phyloP scores from a whole-genome alignment of 2,113 vertebrate species.

The Upupa epops region DNA sequence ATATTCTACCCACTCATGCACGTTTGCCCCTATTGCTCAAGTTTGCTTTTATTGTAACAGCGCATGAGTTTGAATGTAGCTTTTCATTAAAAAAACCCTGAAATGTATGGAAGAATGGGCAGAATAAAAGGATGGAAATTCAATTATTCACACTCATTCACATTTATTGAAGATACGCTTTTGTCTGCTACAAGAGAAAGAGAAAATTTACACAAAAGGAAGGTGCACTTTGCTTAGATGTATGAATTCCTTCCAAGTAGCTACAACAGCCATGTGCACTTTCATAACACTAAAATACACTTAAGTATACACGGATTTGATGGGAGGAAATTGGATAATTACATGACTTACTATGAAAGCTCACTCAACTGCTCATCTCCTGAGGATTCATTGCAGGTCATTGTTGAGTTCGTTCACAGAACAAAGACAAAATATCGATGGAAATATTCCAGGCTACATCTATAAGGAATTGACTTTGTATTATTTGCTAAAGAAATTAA shows the following conservation, averaged over 20 bases:
- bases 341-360: background rate
- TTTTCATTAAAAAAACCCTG: conserved; percentile 3
- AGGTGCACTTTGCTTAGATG: background rate
- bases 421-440: background rate
- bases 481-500: background rate
- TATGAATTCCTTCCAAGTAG: background rate
- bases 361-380: background rate
- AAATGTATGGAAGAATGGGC: background rate
- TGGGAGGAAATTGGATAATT: background rate
- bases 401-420: background rate
- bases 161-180: background rate
- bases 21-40: background rate
- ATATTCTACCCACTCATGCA: background rate
- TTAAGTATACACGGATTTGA: background rate
- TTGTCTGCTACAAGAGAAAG: background rate
- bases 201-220: conserved; percentile 33
- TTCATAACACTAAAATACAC: background rate
- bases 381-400: background rate
- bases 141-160: conserved; percentile 15
- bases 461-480: background rate
- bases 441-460: background rate
- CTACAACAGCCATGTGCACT: background rate
- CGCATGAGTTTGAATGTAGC: background rate
- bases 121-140: conserved; percentile 41
- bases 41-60: conserved; percentile 25